Evolutionary conservation across 1,140 invertebrate genomes (phyloP).

Genomic region (Drosophila parvula): DNA sequence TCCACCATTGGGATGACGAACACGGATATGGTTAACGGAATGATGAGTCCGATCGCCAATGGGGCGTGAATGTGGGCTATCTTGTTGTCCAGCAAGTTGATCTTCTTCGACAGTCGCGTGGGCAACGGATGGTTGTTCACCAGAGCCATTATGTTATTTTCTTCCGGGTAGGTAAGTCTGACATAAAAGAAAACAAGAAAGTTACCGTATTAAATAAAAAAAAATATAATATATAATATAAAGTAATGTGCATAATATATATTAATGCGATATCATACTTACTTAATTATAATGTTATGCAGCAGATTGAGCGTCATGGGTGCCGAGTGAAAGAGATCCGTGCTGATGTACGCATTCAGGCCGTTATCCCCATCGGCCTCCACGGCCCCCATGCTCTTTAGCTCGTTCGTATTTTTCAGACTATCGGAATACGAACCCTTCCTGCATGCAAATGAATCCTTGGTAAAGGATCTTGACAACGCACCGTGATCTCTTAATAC

Average conservation of each 20-base stretch:
- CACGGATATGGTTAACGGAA: conserved; percentile 63
- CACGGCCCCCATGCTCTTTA: conserved; percentile 48
- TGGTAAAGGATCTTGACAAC: conserved; percentile 16
- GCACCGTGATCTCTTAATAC: neutral
- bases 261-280: neutral
- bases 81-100: conserved; percentile 69
- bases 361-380: conserved; percentile 25
- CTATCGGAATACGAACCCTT: conserved; percentile 34
- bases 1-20: conserved; percentile 73
- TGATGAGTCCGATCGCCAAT: conserved; percentile 59
- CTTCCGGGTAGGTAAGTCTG: conserved; percentile 45
- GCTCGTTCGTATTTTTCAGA: conserved; percentile 10
- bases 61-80: conserved; percentile 67
- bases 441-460: conserved; percentile 43
- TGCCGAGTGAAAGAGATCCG: conserved; percentile 69
- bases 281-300: conserved; percentile 66
- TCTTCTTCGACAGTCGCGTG: conserved; percentile 52
- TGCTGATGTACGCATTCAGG: conserved; percentile 52
- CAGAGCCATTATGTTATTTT: neutral
- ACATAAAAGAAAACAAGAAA: neutral
- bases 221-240: neutral
- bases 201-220: too few species aligned
- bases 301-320: conserved; percentile 68
- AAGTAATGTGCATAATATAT: neutral
- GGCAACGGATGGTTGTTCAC: conserved; percentile 63